phyloP scores from a whole-genome alignment of 2,888 invertebrate species.

The Tachystola acroxantha region DNA sequence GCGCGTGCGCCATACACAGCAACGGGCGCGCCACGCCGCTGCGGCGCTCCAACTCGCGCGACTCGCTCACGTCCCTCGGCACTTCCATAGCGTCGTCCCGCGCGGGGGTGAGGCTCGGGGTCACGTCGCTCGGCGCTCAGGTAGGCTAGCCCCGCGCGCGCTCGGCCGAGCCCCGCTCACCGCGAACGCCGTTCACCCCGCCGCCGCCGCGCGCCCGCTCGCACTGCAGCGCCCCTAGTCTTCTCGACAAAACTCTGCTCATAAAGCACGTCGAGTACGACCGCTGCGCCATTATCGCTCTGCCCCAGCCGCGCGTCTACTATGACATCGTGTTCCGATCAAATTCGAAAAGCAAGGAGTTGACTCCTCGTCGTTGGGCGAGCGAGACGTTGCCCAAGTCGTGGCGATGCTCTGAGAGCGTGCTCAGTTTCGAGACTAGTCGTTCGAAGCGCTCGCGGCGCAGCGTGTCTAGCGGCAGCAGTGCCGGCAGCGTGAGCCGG shows the following conservation, averaged over 20 bases:
- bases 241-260: slow-evolving; percentile 64
- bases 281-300: slow-evolving; percentile 68
- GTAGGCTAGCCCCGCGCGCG: slow-evolving; percentile 80
- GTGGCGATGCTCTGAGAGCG: slow-evolving; percentile 68
- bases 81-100: slow-evolving; percentile 81
- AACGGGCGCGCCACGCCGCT: slow-evolving; percentile 79
- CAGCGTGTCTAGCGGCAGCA: slow-evolving; percentile 40
- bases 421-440: slow-evolving; percentile 47
- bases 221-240: slow-evolving; percentile 27
- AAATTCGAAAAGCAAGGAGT: slow-evolving; percentile 37
- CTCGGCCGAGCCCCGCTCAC: slow-evolving; percentile 60
- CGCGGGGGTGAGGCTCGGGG: slow-evolving; percentile 85
- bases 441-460: slow-evolving; percentile 40
- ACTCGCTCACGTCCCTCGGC: slow-evolving; percentile 85
- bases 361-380: slow-evolving; percentile 57
- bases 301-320: slow-evolving; percentile 60
- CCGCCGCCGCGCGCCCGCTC: slow-evolving; percentile 42
- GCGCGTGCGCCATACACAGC: slow-evolving; percentile 80
- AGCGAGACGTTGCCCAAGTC: slow-evolving; percentile 65
- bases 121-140: slow-evolving; percentile 82
- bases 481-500: slow-evolving; percentile 25
- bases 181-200: slow-evolving; percentile 39
- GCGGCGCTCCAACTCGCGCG: slow-evolving; percentile 88
- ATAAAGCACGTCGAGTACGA: slow-evolving; percentile 61
- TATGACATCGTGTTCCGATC: slow-evolving; percentile 59